A percentile compares a stretch with the other conserved stretches of the same genome.
Conservation (phyloP, 2,113 vertebrate species). For the Microtus oregoni region DNA sequence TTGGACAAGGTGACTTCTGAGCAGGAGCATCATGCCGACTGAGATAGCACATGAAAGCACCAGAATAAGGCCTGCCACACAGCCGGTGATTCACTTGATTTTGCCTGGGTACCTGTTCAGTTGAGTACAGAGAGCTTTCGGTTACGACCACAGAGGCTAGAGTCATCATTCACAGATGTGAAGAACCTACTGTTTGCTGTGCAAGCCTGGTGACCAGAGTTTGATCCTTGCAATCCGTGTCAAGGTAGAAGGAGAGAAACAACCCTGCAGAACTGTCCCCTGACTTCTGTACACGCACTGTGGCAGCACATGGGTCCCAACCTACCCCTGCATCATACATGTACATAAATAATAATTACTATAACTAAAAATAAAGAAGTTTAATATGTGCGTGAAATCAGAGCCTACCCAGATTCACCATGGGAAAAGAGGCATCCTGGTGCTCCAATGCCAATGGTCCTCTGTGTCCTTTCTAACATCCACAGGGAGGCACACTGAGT, state of each 20-base stretch:
- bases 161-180: neutral
- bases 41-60: neutral
- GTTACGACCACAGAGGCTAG: neutral
- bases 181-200: neutral
- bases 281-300: no score
- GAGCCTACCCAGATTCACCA: neutral
- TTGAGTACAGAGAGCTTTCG: neutral
- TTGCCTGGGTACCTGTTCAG: neutral
- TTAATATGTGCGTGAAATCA: neutral
- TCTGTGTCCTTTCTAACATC: neutral
- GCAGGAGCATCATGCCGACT: neutral
- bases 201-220: neutral
- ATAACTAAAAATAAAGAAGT: neutral
- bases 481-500: neutral
- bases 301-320: neutral
- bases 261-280: neutral
- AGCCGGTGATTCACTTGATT: neutral
- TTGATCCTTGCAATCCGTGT: neutral
- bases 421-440: neutral
- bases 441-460: neutral
- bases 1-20: neutral
- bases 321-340: neutral
- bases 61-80: neutral
- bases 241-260: neutral
- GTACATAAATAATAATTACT: neutral